Percentiles rank a stretch among this genome's conserved stretches.
Conservation (phyloP, 2,888 invertebrate genomes). For the Chalcis sispes region DNA sequence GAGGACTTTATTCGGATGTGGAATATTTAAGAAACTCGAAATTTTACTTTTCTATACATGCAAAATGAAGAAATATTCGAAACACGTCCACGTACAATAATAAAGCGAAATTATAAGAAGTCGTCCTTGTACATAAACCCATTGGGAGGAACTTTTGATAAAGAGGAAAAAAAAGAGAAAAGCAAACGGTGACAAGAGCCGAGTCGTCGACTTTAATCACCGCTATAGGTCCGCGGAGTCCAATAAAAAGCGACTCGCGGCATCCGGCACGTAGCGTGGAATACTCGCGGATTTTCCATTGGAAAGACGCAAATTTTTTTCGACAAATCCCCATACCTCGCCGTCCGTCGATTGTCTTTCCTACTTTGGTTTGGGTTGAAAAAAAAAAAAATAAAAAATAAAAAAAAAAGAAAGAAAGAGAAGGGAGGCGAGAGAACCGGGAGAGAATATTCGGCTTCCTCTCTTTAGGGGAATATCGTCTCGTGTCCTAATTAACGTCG, state of each 20-base stretch:
- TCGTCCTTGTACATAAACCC: too few species aligned
- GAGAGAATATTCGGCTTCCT: constrained; percentile 34
- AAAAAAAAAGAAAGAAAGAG: too few species aligned
- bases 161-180: not conserved
- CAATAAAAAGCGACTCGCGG: constrained; percentile 37
- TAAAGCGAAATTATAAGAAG: too few species aligned
- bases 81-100: too few species aligned
- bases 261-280: not conserved
- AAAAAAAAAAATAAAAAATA: too few species aligned
- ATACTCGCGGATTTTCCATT: constrained; percentile 24
- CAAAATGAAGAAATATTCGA: too few species aligned
- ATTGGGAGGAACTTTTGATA: too few species aligned
- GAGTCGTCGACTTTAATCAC: constrained; percentile 36
- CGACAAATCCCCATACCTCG: constrained; percentile 42
- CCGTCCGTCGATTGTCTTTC: constrained; percentile 34
- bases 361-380: not conserved
- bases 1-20: too few species aligned
- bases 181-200: constrained; percentile 17
- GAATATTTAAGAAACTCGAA: too few species aligned
- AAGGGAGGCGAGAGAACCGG: too few species aligned
- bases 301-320: constrained; percentile 49
- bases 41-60: too few species aligned
- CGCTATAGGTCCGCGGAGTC: constrained; percentile 16
- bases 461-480: constrained; percentile 61
- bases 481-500: constrained; percentile 72